phyloP scores from a whole-genome alignment of 2,797 vertebrate genomes.

The Melanogrammus aeglefinus region DNA sequence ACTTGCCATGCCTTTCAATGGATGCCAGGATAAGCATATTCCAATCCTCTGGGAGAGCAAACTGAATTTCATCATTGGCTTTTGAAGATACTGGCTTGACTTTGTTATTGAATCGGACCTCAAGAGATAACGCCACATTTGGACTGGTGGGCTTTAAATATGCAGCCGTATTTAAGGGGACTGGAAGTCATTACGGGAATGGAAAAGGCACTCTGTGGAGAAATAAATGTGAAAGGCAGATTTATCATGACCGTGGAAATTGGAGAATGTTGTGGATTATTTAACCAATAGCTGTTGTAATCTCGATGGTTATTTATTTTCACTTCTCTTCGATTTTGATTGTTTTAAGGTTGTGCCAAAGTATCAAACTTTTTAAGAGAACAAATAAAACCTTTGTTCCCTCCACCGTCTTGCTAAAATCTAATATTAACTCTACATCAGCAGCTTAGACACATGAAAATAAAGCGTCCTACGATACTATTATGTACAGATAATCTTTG shows the following conservation, averaged over 20 bases:
- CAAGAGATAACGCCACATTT: conserved; percentile 22
- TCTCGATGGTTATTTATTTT: background rate
- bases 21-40: conserved; percentile 37
- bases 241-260: conserved; percentile 5
- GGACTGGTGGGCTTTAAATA: conserved; percentile 33
- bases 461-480: background rate
- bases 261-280: background rate
- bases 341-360: background rate
- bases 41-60: conserved; percentile 30
- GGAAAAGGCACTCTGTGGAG: background rate
- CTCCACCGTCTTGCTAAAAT: background rate
- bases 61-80: conserved; percentile 40
- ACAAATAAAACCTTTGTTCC: background rate
- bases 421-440: background rate
- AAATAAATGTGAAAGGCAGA: background rate
- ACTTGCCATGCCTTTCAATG: conserved; percentile 31
- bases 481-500: conserved; percentile 24
- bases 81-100: conserved; percentile 33
- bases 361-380: background rate
- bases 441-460: conserved; percentile 6
- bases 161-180: conserved; percentile 16
- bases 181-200: conserved; percentile 16
- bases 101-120: conserved; percentile 35
- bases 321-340: background rate
- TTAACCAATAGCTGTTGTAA: background rate